Evolutionary conservation across 2,888 invertebrate species (phyloP), one percentile per base, ranked within the genome.

Genomic region (Xylocampa areola): DNA sequence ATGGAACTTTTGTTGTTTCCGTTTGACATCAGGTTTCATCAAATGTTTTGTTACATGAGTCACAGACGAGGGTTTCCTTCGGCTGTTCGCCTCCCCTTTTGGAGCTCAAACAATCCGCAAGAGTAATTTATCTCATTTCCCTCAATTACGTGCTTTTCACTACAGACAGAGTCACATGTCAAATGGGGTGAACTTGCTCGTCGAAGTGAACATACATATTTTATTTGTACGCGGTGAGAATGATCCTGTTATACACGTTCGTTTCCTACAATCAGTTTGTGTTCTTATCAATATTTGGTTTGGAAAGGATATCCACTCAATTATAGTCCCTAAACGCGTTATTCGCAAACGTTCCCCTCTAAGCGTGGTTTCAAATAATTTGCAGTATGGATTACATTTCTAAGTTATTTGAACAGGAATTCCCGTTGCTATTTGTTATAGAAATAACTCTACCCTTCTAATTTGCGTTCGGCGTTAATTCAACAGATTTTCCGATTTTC

Each of bases 71-170:
- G 44, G 54, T 45, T 47, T 67, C 47, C 53, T 43, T 39, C 27
- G 60, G 50, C 57, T 49, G 66, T 39, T 57, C 41, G 25, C 62
- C 68, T 76, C 85, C 86, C 86, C 79, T 82, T 76, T 72, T 67
- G 51, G 59, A 65, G 54, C 60, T 73, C 77, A 79, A 85, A 88
- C 82, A 85, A 84, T 84, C 81, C 80, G 76, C 81, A 84, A 79
- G 76, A 84, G 86, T 88, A 87, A 91, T 90, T 91, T 89, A 87
- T 91, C 86, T 87, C 86, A 90, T 91, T 91, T 90, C 87, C 90
- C 84, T 87, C 89, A 89, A 90, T 90, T 89, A 91, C 82, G 81
- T 73, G 81, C 86, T 90, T 91, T 89, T 88, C 85, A 86, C 73
- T 77, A 79, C 62, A 76, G 70, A 71, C 67, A 78, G 82, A 82